A percentile compares a stretch with the other conserved stretches of the same genome.
phyloP scores from a whole-genome alignment of 92 coral and sea anemone species.

The Zoanthus sociatus region DNA sequence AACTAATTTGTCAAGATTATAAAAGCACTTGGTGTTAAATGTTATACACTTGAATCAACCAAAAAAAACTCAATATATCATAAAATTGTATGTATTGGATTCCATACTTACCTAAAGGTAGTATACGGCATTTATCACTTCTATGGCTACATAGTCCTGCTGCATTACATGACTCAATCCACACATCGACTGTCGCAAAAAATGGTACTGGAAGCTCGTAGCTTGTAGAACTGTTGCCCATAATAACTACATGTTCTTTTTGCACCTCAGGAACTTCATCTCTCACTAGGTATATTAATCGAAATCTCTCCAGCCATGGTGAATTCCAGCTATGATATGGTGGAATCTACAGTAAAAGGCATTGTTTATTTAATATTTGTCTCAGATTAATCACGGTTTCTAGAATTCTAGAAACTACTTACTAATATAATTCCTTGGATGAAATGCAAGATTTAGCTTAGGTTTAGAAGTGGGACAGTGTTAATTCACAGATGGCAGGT shows the following conservation, averaged over 20 bases:
- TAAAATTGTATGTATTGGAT: no score
- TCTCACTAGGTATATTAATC: neutral
- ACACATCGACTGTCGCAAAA: neutral
- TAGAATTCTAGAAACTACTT: no score
- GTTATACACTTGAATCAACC: no score
- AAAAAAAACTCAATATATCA: no score
- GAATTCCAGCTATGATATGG: neutral
- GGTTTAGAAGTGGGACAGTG: no score
- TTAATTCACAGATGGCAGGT: no score
- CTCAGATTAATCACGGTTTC: no score
- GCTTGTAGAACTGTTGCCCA: neutral
- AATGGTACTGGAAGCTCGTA: neutral
- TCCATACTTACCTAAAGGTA: neutral
- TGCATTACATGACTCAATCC: neutral
- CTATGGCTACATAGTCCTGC: neutral
- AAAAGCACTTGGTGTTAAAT: no score
- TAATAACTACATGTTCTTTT: neutral
- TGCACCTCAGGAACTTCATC: constrained; percentile 13
- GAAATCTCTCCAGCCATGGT: neutral
- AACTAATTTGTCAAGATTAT: no score
- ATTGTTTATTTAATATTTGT: no score
- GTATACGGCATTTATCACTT: neutral
- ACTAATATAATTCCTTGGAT: no score
- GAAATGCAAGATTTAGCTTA: no score
- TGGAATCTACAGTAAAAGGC: neutral